These are phyloP conservation scores for Drosophila ambigua DNA, from an alignment of 1,140 invertebrate species.

Conservation along the genomic window DNA sequence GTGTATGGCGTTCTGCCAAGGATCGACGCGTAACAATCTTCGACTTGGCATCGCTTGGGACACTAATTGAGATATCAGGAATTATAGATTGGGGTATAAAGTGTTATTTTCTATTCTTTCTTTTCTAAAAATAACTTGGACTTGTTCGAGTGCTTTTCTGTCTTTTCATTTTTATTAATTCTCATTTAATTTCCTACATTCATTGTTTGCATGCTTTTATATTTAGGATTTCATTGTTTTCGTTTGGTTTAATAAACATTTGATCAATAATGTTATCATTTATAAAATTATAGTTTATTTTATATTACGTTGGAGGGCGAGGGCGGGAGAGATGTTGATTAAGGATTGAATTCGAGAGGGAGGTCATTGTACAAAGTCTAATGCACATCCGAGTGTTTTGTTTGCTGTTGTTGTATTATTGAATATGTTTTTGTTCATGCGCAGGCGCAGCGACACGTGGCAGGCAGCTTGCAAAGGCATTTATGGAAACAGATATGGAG, in stretches of 20 bases:
- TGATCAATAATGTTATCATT: conserved; percentile 35
- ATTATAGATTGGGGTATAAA: no score
- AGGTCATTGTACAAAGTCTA: conserved; percentile 45
- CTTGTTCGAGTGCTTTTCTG: conserved; percentile 20
- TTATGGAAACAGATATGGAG: conserved; percentile 1
- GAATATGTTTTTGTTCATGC: no score
- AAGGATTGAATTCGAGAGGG: conserved; percentile 18
- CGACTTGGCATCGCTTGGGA: no score
- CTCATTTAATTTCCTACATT: conserved; percentile 61
- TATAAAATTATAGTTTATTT: conserved; percentile 42
- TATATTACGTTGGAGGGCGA: conserved; percentile 21
- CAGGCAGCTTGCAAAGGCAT: conserved; percentile 2
- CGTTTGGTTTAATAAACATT: conserved; percentile 59
- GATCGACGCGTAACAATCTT: no score
- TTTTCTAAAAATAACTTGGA: no score
- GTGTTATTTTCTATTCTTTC: no score
- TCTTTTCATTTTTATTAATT: conserved; percentile 56
- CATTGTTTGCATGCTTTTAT: conserved; percentile 58
- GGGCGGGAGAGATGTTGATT: conserved; percentile 21
- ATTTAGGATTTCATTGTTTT: conserved; percentile 54
- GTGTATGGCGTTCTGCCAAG: not conserved
- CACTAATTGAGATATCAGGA: no score
- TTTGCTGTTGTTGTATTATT: not conserved
- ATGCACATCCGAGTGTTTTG: conserved; percentile 10
- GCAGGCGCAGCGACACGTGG: no score